Evolutionary conservation across 1,140 invertebrate genomes (phyloP), one percentile per base, ranked within the genome.

Genomic region (Carcinoscorpius rotundicauda): DNA sequence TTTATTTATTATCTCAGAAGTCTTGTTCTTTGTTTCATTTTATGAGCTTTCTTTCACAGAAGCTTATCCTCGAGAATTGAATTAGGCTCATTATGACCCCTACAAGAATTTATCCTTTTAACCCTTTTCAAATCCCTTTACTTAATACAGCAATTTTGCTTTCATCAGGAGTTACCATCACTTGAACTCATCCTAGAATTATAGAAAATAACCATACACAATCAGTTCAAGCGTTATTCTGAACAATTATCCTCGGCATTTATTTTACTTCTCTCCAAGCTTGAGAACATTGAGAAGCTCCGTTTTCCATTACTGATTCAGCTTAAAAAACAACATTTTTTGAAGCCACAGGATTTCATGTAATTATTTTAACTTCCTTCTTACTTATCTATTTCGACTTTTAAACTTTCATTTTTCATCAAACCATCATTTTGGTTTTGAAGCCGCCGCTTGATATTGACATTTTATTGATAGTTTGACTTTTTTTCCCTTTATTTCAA

Each of bases 391-490:
- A 77, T 74, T 77, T 61, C 83, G 84, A 57, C 72, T 81, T 66
- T 70, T 75, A 66, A 74, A 72, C 64, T 73, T 76, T 62, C 81
- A 86, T 71, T 84, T 85, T 74, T 83, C 81, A 59, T 77, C 64
- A 71, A 77, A 65, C 61, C 83, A 86, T 75, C 83, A 86, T 73
- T 83, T 86, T 75, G 81, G 82, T 70, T 86, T 86, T 80, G 83
- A 87, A 81, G 81, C 81, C 64, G 81, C 82, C 63, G 81, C 83
- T 50, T 86, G 84, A 83, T 87, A 86, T 69, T 87, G 84, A 83
- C 84, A 87, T 76, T 87, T 87, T 81, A 82, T 87, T 62, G 84
- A 87, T 81, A 80, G 86, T 71, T 79, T 87, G 6, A 87, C 84
- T 83, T 76, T 87, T 80, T 86, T 86, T 71, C 72, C 86, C 68